phyloP scores from a whole-genome alignment of 2,797 vertebrate genomes.

The Spinibarbus caldwelli region DNA sequence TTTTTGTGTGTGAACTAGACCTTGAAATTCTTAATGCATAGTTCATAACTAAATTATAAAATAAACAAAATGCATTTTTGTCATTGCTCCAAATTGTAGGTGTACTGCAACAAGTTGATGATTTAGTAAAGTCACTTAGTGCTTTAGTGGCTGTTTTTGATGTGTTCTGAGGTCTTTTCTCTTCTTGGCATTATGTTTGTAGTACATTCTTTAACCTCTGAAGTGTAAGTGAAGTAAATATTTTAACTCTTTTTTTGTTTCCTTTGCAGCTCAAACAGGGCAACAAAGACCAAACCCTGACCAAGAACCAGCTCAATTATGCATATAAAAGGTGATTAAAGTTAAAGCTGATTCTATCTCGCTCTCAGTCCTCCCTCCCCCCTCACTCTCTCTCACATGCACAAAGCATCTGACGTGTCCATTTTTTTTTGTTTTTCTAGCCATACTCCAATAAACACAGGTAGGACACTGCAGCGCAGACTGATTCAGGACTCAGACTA shows the following conservation, averaged over 20 bases:
- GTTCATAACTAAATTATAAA: conserved; percentile 36
- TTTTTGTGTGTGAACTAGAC: conserved; percentile 7
- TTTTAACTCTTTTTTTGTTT: conserved; percentile 32
- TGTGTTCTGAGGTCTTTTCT: background rate
- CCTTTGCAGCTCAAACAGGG: conserved; percentile 81
- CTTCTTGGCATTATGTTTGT: conserved; percentile 8
- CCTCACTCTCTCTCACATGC: background rate
- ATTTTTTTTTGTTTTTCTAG: conserved; percentile 54
- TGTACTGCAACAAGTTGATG: background rate
- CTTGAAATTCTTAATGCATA: conserved; percentile 20
- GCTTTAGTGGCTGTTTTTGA: background rate
- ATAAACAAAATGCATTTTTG: conserved; percentile 11
- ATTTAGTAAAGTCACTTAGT: conserved; percentile 32
- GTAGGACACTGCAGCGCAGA: conserved; percentile 66
- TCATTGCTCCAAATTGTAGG: background rate
- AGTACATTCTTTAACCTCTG: background rate
- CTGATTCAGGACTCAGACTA: conserved; percentile 68
- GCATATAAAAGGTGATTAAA: conserved; percentile 81
- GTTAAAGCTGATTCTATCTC: background rate
- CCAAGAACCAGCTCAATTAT: conserved; percentile 76
- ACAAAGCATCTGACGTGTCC: background rate
- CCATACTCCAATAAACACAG: conserved; percentile 74
- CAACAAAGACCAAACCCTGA: conserved; percentile 81
- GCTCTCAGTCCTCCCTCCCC: background rate
- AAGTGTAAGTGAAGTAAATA: conserved; percentile 3